Conservation (phyloP, 2,797 vertebrate genomes). For the Rhodeus uyekii region DNA sequence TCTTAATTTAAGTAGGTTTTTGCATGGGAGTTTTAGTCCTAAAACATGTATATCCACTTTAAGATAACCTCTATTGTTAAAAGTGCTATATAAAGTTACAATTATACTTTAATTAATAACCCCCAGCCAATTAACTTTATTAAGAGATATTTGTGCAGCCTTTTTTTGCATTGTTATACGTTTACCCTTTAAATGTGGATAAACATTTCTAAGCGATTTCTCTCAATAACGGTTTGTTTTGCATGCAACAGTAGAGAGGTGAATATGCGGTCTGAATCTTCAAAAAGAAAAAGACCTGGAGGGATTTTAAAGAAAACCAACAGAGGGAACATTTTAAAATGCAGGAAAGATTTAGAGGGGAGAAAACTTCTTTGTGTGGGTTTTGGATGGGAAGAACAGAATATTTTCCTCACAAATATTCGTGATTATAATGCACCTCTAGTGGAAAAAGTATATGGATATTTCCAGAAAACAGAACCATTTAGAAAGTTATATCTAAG, state of each 20-base stretch:
- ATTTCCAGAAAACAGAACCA: neutral
- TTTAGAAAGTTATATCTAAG: neutral
- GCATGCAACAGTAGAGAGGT: neutral
- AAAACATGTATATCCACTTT: neutral
- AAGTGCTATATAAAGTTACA: neutral
- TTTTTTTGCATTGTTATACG: neutral
- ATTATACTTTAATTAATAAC: neutral
- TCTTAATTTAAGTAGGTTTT: neutral
- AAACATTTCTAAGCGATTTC: constrained; percentile 2
- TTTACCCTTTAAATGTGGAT: neutral
- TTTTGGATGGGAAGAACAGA: neutral
- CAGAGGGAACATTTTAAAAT: constrained; percentile 23
- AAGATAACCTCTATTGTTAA: neutral
- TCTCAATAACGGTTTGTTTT: constrained; percentile 30
- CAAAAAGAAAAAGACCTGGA: constrained; percentile 19
- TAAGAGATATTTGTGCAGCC: neutral
- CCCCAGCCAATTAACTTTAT: neutral
- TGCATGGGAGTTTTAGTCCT: neutral
- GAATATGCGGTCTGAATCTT: constrained; percentile 24
- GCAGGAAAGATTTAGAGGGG: constrained; percentile 12
- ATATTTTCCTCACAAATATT: neutral
- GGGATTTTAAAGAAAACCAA: constrained; percentile 23
- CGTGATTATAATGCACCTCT: neutral
- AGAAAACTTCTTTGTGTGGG: neutral
- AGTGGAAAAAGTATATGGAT: neutral